These are phyloP conservation scores for Hemistola chrysoprasaria DNA, from an alignment of 2,888 invertebrate genomes.

Conservation along the genomic window DNA sequence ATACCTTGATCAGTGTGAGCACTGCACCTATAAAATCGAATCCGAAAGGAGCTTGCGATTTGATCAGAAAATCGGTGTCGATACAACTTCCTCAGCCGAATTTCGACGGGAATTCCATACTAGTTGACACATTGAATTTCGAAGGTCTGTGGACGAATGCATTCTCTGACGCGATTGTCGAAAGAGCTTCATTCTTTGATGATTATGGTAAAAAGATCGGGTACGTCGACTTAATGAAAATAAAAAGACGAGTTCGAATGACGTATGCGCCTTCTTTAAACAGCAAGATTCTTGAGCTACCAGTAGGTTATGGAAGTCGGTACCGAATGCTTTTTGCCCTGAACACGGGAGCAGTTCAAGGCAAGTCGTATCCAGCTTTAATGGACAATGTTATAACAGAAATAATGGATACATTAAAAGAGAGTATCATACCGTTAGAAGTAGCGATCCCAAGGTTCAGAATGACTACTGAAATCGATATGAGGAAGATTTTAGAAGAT, in stretches of 20 bases:
- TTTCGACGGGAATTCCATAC: conserved; percentile 27
- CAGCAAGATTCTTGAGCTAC: conserved; percentile 39
- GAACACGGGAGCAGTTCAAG: conserved; percentile 21
- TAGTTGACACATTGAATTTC: conserved; percentile 20
- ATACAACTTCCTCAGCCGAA: conserved; percentile 7
- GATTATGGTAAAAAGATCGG: conserved; percentile 34
- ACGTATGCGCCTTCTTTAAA: conserved; percentile 33
- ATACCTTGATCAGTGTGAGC: too few species aligned
- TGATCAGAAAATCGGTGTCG: not conserved
- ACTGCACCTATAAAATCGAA: too few species aligned
- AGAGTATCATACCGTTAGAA: conserved; percentile 38
- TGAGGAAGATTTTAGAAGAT: conserved; percentile 29
- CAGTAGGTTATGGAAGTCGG: conserved; percentile 37
- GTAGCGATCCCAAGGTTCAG: conserved; percentile 39
- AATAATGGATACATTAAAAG: conserved; percentile 31
- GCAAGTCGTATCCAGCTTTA: conserved; percentile 22
- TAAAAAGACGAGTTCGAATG: conserved; percentile 34
- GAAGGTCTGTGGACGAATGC: conserved; percentile 35
- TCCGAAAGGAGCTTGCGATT: too few species aligned
- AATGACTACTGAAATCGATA: conserved; percentile 35
- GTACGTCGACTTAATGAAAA: conserved; percentile 37
- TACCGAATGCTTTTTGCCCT: conserved; percentile 37
- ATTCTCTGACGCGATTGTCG: conserved; percentile 29
- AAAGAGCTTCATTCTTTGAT: conserved; percentile 35
- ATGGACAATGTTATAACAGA: conserved; percentile 32